Evolutionary conservation across 2,888 invertebrate genomes (phyloP).

Genomic region (Anoncus sp.): DNA sequence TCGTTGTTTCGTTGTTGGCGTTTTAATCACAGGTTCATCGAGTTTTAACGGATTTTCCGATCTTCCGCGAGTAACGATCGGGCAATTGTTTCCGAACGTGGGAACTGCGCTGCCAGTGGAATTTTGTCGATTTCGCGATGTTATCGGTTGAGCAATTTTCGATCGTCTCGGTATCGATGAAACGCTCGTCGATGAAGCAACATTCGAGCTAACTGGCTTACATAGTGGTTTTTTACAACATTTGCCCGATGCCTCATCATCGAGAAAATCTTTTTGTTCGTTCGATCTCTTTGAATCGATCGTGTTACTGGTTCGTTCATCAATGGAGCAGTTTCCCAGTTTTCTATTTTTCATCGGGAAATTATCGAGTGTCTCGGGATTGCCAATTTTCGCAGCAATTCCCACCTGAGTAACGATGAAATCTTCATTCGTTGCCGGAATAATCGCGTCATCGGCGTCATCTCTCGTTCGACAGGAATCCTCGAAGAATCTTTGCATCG

Average conservation of each 20-base stretch:
- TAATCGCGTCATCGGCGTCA: conserved; percentile 4
- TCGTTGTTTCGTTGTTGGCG: conserved; percentile 32
- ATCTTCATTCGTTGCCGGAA: conserved; percentile 7
- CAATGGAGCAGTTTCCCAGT: too few species aligned
- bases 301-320: neutral
- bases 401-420: conserved; percentile 28
- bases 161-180: conserved; percentile 11
- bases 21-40: neutral
- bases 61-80: neutral
- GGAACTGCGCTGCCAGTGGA: neutral
- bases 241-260: conserved; percentile 18
- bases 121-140: conserved; percentile 23
- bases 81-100: neutral
- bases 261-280: neutral
- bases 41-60: neutral
- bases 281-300: neutral
- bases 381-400: conserved; percentile 13
- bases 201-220: conserved; percentile 57
- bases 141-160: conserved; percentile 29
- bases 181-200: conserved; percentile 51
- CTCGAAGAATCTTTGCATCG: conserved; percentile 22
- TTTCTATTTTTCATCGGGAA: too few species aligned
- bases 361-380: neutral
- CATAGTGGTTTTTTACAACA: conserved; percentile 55
- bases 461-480: conserved; percentile 4